These are phyloP conservation scores for Cephalopterus ornatus DNA, from an alignment of 2,113 vertebrate species.

Conservation along the genomic window DNA sequence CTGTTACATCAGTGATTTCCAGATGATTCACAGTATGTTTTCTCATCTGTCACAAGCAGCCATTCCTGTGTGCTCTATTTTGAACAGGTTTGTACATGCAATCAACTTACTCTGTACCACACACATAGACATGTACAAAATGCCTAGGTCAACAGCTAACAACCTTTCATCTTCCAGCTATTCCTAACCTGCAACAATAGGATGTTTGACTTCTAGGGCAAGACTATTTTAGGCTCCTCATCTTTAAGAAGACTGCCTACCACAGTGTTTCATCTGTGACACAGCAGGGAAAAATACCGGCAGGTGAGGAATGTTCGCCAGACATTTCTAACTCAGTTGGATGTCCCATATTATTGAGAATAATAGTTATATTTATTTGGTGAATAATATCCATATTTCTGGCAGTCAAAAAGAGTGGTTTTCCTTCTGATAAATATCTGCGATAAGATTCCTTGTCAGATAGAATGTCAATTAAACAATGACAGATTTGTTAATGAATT, in stretches of 20 bases:
- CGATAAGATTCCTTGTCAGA: background rate
- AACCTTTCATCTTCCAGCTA: slow-evolving; percentile 47
- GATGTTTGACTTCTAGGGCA: slow-evolving; percentile 7
- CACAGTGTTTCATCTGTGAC: slow-evolving; percentile 15
- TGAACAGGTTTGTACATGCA: slow-evolving; percentile 13
- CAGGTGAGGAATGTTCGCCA: background rate
- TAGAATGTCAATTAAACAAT: background rate
- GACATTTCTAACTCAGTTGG: background rate
- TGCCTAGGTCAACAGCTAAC: background rate
- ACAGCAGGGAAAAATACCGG: slow-evolving; percentile 11
- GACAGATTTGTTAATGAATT: background rate
- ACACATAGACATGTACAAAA: slow-evolving; percentile 7
- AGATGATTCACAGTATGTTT: slow-evolving; percentile 28
- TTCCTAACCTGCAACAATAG: slow-evolving; percentile 6
- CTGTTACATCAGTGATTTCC: background rate
- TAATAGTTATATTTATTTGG: background rate
- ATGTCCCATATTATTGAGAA: background rate
- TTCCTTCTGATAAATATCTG: background rate
- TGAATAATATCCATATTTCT: background rate
- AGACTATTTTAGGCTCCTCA: slow-evolving; percentile 2
- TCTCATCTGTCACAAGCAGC: slow-evolving; percentile 24
- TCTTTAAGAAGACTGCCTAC: slow-evolving; percentile 31
- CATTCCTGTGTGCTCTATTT: background rate
- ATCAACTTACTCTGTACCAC: background rate
- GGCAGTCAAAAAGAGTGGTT: background rate